These are phyloP conservation scores for Megalopta genalis DNA, from an alignment of 1,140 invertebrate species.

Conservation along the genomic window DNA sequence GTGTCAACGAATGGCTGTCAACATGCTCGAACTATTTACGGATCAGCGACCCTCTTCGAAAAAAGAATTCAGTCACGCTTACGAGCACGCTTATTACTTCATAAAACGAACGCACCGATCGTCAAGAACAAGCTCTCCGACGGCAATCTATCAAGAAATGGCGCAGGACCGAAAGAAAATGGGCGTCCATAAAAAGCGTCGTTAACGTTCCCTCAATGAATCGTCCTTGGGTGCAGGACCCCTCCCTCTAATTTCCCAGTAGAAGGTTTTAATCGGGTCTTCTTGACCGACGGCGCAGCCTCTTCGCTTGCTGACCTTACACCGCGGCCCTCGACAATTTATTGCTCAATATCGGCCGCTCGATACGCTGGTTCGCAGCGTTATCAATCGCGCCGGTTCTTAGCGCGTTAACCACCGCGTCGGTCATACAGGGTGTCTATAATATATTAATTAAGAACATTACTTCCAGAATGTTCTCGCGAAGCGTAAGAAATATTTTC, in stretches of 20 bases:
- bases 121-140: background rate
- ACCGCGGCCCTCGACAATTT: background rate
- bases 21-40: background rate
- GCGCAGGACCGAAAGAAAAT: too few relatives aligned
- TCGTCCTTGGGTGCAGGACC: too few relatives aligned
- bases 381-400: background rate
- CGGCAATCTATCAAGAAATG: background rate
- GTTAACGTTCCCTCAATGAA: constrained; percentile 1
- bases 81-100: too few relatives aligned
- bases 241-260: background rate
- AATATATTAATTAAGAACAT: too few relatives aligned
- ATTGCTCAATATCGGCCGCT: background rate
- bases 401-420: too few relatives aligned
- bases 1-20: too few relatives aligned
- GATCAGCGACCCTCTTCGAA: background rate
- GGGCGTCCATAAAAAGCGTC: background rate
- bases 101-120: background rate
- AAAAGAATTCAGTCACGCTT: too few relatives aligned
- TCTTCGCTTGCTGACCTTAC: background rate
- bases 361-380: background rate
- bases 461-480: too few relatives aligned
- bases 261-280: background rate
- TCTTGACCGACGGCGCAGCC: background rate
- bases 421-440: too few relatives aligned
- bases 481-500: too few relatives aligned